Percentiles rank a stretch among this genome's conserved stretches.
Evolutionary conservation across 2,113 vertebrate genomes (phyloP).

Genomic region (Cololabis saira): DNA sequence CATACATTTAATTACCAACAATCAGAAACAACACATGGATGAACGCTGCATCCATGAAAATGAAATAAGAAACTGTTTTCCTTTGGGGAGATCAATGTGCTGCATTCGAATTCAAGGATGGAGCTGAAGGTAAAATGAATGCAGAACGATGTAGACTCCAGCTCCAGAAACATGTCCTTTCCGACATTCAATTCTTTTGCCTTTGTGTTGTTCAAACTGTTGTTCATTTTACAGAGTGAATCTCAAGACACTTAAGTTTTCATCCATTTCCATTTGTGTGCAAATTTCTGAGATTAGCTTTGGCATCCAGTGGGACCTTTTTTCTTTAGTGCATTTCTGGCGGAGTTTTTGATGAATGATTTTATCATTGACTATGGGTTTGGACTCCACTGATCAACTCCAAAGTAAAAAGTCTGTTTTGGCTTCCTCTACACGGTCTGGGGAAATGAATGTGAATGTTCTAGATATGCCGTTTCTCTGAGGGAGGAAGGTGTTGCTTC

Average conservation of each 20-base stretch:
- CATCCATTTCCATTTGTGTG: conserved; percentile 29
- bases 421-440: too few relatives aligned
- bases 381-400: conserved; percentile 6
- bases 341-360: not conserved
- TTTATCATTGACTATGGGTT: conserved; percentile 6
- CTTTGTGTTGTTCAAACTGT: not conserved
- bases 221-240: not conserved
- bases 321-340: not conserved
- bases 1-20: too few relatives aligned
- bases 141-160: not conserved
- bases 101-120: not conserved
- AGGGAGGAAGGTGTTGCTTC: too few relatives aligned
- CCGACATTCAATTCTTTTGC: conserved; percentile 12
- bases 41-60: conserved; percentile 1
- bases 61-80: conserved; percentile 12
- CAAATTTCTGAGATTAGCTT: conserved; percentile 23
- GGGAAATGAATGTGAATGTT: too few relatives aligned
- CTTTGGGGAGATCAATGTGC: conserved; percentile 1
- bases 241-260: not conserved
- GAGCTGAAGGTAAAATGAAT: not conserved
- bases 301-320: not conserved
- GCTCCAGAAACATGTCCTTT: not conserved
- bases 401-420: not conserved
- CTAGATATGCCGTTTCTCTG: too few relatives aligned
- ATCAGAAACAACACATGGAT: not conserved